phyloP scores from a whole-genome alignment of 1,140 invertebrate genomes.

The Pogonognathellus flavescens region DNA sequence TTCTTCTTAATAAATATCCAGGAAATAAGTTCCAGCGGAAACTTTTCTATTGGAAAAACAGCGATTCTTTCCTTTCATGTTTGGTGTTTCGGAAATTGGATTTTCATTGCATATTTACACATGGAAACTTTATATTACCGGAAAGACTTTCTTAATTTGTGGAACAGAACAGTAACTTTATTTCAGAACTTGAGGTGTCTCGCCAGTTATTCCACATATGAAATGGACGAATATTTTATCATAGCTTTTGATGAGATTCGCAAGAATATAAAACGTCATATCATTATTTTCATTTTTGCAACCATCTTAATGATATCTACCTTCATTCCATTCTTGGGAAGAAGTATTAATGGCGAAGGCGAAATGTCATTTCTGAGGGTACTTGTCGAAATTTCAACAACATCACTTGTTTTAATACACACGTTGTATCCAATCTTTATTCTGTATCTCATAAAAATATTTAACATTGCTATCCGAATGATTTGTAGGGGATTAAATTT shows the following conservation, averaged over 20 bases:
- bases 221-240: background rate
- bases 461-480: background rate
- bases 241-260: background rate
- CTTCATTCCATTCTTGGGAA: no score
- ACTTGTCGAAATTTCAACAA: background rate
- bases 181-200: background rate
- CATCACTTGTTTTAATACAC: background rate
- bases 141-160: background rate
- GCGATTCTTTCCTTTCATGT: background rate
- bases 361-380: background rate
- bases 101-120: background rate
- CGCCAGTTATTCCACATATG: background rate
- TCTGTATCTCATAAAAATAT: background rate
- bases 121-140: background rate
- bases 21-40: background rate
- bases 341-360: background rate
- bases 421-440: background rate
- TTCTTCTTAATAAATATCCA: background rate
- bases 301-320: no score
- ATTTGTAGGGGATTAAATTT: background rate
- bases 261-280: background rate
- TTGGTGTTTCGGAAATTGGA: background rate
- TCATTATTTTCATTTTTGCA: no score
- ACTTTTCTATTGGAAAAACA: background rate
- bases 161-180: background rate